Percentiles rank a stretch among this genome's conserved stretches.
These are phyloP conservation scores for Limnephilus lunatus DNA, from an alignment of 2,888 invertebrate genomes.

Conservation along the genomic window DNA sequence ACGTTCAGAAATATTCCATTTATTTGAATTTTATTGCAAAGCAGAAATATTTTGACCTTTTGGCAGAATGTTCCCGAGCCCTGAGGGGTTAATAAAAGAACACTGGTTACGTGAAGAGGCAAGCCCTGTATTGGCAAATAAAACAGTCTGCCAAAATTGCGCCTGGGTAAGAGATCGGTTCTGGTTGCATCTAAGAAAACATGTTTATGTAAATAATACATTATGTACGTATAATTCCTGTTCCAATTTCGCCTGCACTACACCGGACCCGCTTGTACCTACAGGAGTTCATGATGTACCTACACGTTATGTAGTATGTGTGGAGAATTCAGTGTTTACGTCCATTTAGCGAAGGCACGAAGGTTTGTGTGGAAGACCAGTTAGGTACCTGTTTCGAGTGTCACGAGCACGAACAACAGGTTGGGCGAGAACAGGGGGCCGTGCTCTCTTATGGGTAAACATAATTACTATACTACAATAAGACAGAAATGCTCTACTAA, in stretches of 20 bases:
- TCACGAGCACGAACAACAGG: background rate
- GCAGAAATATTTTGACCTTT: too few species aligned
- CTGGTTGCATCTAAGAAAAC: too few species aligned
- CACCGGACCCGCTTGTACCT: background rate
- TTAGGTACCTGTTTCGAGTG: background rate
- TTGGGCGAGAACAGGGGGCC: background rate
- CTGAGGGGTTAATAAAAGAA: too few species aligned
- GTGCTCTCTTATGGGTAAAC: background rate
- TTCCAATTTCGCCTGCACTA: background rate
- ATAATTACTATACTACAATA: background rate
- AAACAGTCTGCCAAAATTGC: too few species aligned
- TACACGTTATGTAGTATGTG: too few species aligned
- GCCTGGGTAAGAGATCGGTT: too few species aligned
- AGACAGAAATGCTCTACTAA: background rate
- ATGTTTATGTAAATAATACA: too few species aligned
- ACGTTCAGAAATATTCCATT: too few species aligned
- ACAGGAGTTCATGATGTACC: background rate
- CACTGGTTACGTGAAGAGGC: too few species aligned
- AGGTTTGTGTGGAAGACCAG: slow-evolving; percentile 5
- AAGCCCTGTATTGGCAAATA: too few species aligned
- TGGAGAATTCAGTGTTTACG: background rate
- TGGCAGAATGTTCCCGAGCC: too few species aligned
- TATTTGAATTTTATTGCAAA: too few species aligned
- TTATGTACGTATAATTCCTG: background rate
- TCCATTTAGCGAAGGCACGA: background rate